Evolutionary conservation across 2,888 invertebrate genomes (phyloP), one percentile per base, ranked within the genome.

Genomic region (Lucinisca nassula): DNA sequence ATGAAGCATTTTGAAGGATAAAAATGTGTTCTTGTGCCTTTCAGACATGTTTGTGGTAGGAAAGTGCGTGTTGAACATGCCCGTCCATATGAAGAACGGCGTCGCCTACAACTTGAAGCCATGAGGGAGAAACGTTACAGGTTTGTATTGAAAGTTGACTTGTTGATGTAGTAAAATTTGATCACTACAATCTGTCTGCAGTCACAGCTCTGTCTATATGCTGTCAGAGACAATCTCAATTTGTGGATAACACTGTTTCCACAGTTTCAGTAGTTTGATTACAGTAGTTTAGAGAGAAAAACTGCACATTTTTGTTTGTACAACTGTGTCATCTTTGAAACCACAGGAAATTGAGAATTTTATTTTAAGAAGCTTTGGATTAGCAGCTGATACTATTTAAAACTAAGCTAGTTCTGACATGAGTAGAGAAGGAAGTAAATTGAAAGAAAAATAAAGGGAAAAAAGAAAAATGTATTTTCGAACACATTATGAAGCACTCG

Each of bases 11-110:
- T n/a, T n/a, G n/a, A n/a, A n/a, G n/a, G n/a, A n/a, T n/a, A n/a
- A n/a, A n/a, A n/a, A n/a, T n/a, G n/a, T n/a, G n/a, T n/a, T n/a
- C n/a, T n/a, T n/a, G n/a, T n/a, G n/a, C n/a, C 61, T 89, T 90
- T 21, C 85, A 95, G 95, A 79, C 88, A 88, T 79, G 87, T 95
- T 27, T 93, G 94, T 93, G 95, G 95, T 3, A 86, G 94, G 32
- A 85, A 92, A 58, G 94, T 95, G 8, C 91, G 95, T 51, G 95
- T 95, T 27, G 95, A 95, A 77, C 95, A 95, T 91, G 95, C 95
- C 8, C 87, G 93, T 35, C 95, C 94, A 27, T 93, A 90, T 82
- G 92, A 92, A 51, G 92, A 92, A 81, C 88, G 92, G n/a, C 88
- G 90, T 17, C 45, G 86, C 61, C 45, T 90, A 8, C 87, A 87